Evolutionary conservation across 2,113 vertebrate genomes (phyloP), one percentile per base, ranked within the genome.

Genomic region (Coreoperca whiteheadi): DNA sequence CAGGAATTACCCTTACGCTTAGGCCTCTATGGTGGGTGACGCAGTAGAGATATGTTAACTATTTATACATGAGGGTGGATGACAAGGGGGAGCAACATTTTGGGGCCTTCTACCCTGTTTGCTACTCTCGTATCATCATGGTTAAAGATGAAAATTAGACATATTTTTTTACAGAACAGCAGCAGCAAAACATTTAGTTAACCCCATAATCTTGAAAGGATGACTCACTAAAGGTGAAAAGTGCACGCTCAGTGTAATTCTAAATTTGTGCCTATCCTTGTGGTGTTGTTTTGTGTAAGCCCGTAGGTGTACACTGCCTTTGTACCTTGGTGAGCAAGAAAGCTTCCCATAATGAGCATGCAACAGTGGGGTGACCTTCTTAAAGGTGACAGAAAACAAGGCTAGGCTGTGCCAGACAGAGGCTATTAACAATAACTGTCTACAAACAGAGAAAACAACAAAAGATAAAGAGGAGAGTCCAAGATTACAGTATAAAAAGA

Each of bases 311-410:
- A 11, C 25, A 3, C 41, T 56, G 70, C 61, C 41, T 64, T 48
- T 69, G 41, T 75, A 21, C 11, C 50, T 34, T n/a, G 11, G 20
- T 41, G 37, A 57, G n/a, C 48, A 28, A 50, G 53, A 46, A 41
- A 28, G 50, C 41, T 9, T 16, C 41, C 7, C 20, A 32, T 39
- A 69, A 7, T 9, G 41, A 66, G 34, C 50, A 20, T 53, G 41
- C 32, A 37, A 71, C n/a, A 82, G 70, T 5, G 30, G 25, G 2
- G 61, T 88, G 90, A 93, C 91, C 92, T 93, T 90, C 61, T 72
- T 63, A 91, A 85, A 89, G 91, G 86, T 87, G 87, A 90, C 71
- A 74, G 28, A 51, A 56, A 71, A 90, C 23, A 72, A 78, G 23
- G 32, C 43, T 4, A n/a, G n/a, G 18, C 60, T 61, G 79, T 6